Conservation (phyloP, 2,113 vertebrate species). For the Columbina picui region DNA sequence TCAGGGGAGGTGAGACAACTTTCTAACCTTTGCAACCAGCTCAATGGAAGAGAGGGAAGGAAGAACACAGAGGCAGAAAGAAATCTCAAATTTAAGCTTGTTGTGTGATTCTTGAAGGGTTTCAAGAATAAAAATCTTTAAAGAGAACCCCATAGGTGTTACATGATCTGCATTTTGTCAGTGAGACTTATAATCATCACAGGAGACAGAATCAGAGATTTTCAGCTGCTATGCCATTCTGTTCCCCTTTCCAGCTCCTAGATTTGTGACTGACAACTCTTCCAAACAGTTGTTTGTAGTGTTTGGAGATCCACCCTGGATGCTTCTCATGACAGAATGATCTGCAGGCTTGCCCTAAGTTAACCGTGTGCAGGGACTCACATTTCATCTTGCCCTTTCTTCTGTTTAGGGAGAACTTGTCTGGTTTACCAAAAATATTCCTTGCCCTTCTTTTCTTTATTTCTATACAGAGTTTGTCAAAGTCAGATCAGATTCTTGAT, state of each 20-base stretch:
- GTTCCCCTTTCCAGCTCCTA: not conserved
- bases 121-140: slow-evolving; percentile 50
- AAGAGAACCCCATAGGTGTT: slow-evolving; percentile 58
- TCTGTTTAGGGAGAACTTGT: not conserved
- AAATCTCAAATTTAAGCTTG: slow-evolving; percentile 51
- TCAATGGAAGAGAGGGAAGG: slow-evolving; percentile 36
- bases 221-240: not conserved
- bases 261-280: not conserved
- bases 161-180: slow-evolving; percentile 66
- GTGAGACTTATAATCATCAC: not conserved
- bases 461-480: not conserved
- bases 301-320: not conserved
- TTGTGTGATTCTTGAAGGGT: slow-evolving; percentile 59
- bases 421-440: not conserved
- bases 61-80: slow-evolving; percentile 51
- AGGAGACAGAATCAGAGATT: not conserved
- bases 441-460: not conserved
- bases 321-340: not conserved
- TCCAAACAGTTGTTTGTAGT: not conserved
- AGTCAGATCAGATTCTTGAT: not conserved
- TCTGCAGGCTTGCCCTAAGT: not conserved
- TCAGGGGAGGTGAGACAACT: slow-evolving; percentile 60
- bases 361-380: not conserved
- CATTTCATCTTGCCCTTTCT: not conserved
- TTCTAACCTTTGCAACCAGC: slow-evolving; percentile 66